phyloP scores from a whole-genome alignment of 2,113 vertebrate genomes.

The Entelurus aequoreus region DNA sequence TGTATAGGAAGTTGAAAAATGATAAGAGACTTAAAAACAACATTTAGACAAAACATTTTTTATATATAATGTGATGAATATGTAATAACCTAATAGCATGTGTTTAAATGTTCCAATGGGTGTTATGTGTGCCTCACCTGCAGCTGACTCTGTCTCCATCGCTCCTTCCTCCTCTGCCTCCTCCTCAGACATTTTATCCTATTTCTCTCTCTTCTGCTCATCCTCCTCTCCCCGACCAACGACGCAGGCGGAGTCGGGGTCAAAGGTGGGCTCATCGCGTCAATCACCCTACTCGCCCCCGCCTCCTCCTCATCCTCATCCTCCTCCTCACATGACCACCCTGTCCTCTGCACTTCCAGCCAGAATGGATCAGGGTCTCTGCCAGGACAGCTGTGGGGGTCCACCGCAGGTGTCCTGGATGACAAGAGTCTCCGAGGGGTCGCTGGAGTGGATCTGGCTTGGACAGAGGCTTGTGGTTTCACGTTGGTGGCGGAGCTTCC shows the following conservation, averaged over 20 bases:
- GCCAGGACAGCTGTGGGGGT: conserved; percentile 2
- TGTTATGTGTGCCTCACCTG: conserved; percentile 67
- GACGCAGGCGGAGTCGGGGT: conserved; percentile 5
- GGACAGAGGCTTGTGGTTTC: neutral
- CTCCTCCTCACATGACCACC: conserved; percentile 1
- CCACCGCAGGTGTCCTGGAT: conserved; percentile 16
- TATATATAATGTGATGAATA: neutral
- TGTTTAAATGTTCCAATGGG: conserved; percentile 4
- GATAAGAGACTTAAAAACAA: no score
- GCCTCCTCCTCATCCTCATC: conserved; percentile 60
- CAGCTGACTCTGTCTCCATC: conserved; percentile 71
- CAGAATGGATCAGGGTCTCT: conserved; percentile 40
- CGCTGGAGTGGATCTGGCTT: conserved; percentile 17
- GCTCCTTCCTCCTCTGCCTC: conserved; percentile 75
- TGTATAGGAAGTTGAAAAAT: no score
- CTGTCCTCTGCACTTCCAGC: conserved; percentile 33
- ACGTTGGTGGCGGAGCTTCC: conserved; percentile 15
- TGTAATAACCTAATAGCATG: neutral
- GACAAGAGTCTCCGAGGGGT: conserved; percentile 24
- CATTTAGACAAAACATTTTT: no score
- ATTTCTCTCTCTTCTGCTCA: conserved; percentile 79
- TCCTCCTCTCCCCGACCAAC: conserved; percentile 56
- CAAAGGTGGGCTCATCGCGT: conserved; percentile 25
- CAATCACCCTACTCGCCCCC: conserved; percentile 60
- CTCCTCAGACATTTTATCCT: conserved; percentile 77